Percentiles rank a stretch among this genome's conserved stretches.
Evolutionary conservation across 2,113 vertebrate genomes (phyloP).

Genomic region (Notothenia coriiceps): DNA sequence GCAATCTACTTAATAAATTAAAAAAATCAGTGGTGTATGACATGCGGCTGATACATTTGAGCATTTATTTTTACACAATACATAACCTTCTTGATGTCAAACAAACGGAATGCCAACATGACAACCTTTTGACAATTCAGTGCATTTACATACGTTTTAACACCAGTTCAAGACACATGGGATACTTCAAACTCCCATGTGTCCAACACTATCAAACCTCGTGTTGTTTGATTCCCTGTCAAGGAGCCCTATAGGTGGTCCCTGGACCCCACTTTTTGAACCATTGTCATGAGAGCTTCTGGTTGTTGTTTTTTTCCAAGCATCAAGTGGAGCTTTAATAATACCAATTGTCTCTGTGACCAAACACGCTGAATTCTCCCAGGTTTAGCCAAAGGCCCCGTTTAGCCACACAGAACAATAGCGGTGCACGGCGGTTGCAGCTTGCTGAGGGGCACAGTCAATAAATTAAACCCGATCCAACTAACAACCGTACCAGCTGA

Average conservation of each 20-base stretch:
- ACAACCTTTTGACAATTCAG: too few relatives aligned
- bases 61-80: neutral
- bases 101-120: neutral
- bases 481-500: neutral
- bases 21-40: neutral
- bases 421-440: neutral
- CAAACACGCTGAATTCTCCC: conserved; percentile 16
- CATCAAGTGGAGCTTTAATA: conserved; percentile 29
- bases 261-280: neutral
- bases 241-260: neutral
- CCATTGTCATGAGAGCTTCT: conserved; percentile 1
- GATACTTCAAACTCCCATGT: too few relatives aligned
- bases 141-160: neutral
- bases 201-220: neutral
- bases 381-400: conserved; percentile 45
- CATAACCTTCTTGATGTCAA: neutral
- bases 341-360: conserved; percentile 28
- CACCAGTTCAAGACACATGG: neutral
- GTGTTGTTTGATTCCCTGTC: neutral
- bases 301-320: neutral
- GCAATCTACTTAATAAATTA: neutral
- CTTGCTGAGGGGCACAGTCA: conserved; percentile 1
- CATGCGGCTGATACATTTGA: neutral
- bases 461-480: neutral
- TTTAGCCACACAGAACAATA: conserved; percentile 59